These are phyloP conservation scores for Metopolophium dirhodum DNA, from an alignment of 1,140 invertebrate species.

Conservation along the genomic window DNA sequence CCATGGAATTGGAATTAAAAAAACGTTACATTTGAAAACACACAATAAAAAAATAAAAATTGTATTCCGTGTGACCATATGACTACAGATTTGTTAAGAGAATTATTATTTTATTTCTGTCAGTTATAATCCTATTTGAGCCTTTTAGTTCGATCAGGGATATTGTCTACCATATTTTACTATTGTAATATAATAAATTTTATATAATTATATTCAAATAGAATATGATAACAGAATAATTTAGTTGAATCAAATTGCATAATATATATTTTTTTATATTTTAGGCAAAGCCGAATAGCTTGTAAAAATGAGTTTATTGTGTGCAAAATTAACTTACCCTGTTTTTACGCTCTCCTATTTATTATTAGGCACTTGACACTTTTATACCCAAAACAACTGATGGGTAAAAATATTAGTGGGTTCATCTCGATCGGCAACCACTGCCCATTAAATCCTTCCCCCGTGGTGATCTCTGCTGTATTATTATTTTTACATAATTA, in stretches of 20 bases:
- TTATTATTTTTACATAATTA: conserved; percentile 5
- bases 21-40: not conserved
- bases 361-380: no score
- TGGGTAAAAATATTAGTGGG: not conserved
- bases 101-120: not conserved
- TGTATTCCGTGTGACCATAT: not conserved
- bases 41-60: not conserved
- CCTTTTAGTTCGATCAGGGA: not conserved
- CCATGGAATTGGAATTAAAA: not conserved
- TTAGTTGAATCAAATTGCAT: not conserved
- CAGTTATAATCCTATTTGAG: not conserved
- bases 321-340: not conserved
- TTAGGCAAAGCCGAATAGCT: not conserved
- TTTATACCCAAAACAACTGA: not conserved
- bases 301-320: not conserved
- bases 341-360: not conserved
- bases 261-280: not conserved
- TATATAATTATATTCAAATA: not conserved
- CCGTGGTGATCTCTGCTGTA: not conserved
- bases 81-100: not conserved
- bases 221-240: not conserved
- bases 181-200: not conserved
- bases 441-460: not conserved
- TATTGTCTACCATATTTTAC: not conserved
- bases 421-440: not conserved